phyloP scores from a whole-genome alignment of 2,888 invertebrate genomes.

The Yponomeuta sedellus region DNA sequence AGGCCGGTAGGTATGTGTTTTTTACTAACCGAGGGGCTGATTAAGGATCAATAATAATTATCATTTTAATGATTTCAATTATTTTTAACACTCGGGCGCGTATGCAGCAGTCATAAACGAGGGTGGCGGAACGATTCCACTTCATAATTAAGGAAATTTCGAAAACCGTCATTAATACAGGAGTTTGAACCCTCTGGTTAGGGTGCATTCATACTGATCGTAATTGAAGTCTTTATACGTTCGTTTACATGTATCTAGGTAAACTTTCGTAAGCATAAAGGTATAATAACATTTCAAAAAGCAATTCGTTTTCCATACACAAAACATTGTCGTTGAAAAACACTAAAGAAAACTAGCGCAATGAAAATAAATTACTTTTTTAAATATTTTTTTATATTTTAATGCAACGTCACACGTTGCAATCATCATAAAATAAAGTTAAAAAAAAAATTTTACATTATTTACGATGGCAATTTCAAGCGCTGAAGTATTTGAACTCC shows the following conservation, averaged over 20 bases:
- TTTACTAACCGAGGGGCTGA: neutral
- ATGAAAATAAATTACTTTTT: too few species aligned
- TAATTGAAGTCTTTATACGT: neutral
- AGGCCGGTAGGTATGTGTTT: neutral
- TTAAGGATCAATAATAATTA: neutral
- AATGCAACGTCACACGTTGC: too few species aligned
- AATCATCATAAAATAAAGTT: too few species aligned
- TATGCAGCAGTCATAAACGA: slow-evolving; percentile 21
- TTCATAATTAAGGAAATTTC: slow-evolving; percentile 69
- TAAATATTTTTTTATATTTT: too few species aligned
- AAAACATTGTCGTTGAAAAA: too few species aligned
- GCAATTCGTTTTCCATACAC: neutral
- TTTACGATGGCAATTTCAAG: too few species aligned
- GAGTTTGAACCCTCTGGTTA: slow-evolving; percentile 5
- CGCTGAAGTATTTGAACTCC: too few species aligned
- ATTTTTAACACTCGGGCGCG: slow-evolving; percentile 11
- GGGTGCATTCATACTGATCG: neutral
- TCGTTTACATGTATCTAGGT: slow-evolving; percentile 21
- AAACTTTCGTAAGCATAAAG: too few species aligned
- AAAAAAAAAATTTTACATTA: too few species aligned
- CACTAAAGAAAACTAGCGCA: too few species aligned
- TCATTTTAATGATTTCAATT: slow-evolving; percentile 6
- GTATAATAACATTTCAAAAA: too few species aligned
- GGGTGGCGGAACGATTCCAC: slow-evolving; percentile 51
- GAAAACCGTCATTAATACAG: slow-evolving; percentile 50